Conservation (phyloP, 2,888 invertebrate species). For the Ennomos quercinarius region DNA sequence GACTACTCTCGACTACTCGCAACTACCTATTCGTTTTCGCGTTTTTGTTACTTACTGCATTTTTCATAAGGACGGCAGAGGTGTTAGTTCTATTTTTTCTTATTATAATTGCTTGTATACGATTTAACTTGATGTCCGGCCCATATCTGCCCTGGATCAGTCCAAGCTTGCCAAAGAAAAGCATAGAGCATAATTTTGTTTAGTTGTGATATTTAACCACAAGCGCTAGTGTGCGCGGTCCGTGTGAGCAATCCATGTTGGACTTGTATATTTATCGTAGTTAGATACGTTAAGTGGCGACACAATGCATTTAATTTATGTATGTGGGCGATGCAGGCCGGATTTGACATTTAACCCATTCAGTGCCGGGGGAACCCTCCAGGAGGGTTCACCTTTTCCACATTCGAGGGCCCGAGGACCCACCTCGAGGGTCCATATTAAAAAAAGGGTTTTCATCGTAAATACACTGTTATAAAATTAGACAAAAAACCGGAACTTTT, state of each 20-base stretch:
- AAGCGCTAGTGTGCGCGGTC: slow-evolving; percentile 55
- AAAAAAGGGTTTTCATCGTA: too few relatives aligned
- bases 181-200: slow-evolving; percentile 70
- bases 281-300: slow-evolving; percentile 78
- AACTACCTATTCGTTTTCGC: too few relatives aligned
- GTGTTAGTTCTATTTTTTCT: too few relatives aligned
- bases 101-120: slow-evolving; percentile 20
- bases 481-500: too few relatives aligned
- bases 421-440: too few relatives aligned
- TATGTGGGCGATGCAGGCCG: slow-evolving; percentile 57
- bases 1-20: too few relatives aligned
- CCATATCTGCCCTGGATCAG: slow-evolving; percentile 12
- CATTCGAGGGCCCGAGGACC: too few relatives aligned
- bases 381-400: too few relatives aligned
- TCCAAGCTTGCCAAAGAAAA: slow-evolving; percentile 40
- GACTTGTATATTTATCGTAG: slow-evolving; percentile 76
- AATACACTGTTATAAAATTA: too few relatives aligned
- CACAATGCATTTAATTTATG: slow-evolving; percentile 81
- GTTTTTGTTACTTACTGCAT: too few relatives aligned
- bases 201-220: slow-evolving; percentile 78
- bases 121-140: slow-evolving; percentile 9
- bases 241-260: slow-evolving; percentile 72
- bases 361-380: too few relatives aligned
- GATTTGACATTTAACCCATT: slow-evolving; percentile 47
- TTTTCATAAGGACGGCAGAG: too few relatives aligned